These are phyloP conservation scores for Rhynchophorus ferrugineus DNA, from an alignment of 1,140 invertebrate genomes.

Conservation along the genomic window DNA sequence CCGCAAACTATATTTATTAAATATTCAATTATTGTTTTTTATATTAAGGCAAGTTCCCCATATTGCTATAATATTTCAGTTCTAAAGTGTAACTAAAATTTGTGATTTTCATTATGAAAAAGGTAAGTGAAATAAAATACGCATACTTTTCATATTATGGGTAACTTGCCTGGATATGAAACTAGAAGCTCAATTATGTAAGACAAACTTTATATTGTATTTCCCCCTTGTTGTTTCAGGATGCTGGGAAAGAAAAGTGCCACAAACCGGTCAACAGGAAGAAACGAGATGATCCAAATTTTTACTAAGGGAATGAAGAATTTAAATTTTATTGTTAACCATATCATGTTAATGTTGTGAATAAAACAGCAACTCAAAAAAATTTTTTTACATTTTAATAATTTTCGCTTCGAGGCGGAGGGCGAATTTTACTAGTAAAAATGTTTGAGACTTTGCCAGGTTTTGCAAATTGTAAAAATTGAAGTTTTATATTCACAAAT, in stretches of 20 bases:
- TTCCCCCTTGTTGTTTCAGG: slow-evolving; percentile 10
- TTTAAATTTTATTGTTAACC: background rate
- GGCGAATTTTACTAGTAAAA: too few relatives aligned
- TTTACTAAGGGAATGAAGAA: slow-evolving; percentile 10
- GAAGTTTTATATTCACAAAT: too few relatives aligned
- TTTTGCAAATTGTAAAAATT: too few relatives aligned
- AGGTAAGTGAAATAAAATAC: background rate
- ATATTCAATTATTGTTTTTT: background rate
- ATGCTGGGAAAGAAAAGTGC: background rate
- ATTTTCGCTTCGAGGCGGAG: too few relatives aligned
- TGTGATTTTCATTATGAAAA: background rate
- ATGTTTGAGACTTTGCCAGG: too few relatives aligned
- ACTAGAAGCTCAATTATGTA: background rate
- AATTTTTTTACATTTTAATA: background rate
- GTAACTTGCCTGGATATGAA: slow-evolving; percentile 16
- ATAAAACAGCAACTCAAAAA: slow-evolving; percentile 10
- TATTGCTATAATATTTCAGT: slow-evolving; percentile 1
- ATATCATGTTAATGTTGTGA: slow-evolving; percentile 1
- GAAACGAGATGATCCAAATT: slow-evolving; percentile 10
- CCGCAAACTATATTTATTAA: background rate
- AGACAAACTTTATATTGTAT: too few relatives aligned
- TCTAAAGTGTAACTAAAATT: slow-evolving; percentile 1
- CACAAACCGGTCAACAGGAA: slow-evolving; percentile 7
- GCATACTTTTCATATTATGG: slow-evolving; percentile 7
- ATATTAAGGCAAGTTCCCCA: slow-evolving; percentile 20